Percentiles rank a stretch among this genome's conserved stretches.
Evolutionary conservation across 2,888 invertebrate species (phyloP).

Genomic region (Arctia plantaginis): DNA sequence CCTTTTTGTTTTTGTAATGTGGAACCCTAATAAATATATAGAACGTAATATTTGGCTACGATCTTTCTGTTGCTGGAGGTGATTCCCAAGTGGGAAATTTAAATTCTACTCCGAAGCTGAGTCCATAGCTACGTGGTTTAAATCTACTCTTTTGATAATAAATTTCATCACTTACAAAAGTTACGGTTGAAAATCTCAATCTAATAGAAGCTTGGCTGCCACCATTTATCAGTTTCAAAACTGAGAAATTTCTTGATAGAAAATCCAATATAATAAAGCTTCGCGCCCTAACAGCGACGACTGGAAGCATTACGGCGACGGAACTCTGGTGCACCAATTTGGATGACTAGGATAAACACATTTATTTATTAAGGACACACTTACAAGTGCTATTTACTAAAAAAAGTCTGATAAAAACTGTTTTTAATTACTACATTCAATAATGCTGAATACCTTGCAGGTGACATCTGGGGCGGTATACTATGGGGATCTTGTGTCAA

Average conservation of each 20-base stretch:
- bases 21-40: background rate
- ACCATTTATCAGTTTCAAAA: slow-evolving; percentile 15
- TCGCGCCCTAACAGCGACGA: background rate
- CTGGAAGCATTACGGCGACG: background rate
- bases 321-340: background rate
- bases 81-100: background rate
- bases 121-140: background rate
- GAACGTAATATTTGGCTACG: background rate
- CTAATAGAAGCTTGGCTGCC: slow-evolving; percentile 3
- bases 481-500: too few species aligned
- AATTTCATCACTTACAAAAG: background rate
- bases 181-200: background rate
- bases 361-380: background rate
- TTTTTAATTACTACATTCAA: too few species aligned
- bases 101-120: background rate
- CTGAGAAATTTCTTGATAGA: slow-evolving; percentile 1
- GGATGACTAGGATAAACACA: background rate
- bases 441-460: too few species aligned
- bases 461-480: too few species aligned
- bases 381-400: background rate
- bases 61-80: background rate
- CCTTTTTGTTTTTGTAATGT: too few species aligned
- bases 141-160: background rate
- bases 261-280: background rate
- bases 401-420: background rate